phyloP scores from a whole-genome alignment of 2,113 vertebrate species.

The Myiozetetes cayanensis region DNA sequence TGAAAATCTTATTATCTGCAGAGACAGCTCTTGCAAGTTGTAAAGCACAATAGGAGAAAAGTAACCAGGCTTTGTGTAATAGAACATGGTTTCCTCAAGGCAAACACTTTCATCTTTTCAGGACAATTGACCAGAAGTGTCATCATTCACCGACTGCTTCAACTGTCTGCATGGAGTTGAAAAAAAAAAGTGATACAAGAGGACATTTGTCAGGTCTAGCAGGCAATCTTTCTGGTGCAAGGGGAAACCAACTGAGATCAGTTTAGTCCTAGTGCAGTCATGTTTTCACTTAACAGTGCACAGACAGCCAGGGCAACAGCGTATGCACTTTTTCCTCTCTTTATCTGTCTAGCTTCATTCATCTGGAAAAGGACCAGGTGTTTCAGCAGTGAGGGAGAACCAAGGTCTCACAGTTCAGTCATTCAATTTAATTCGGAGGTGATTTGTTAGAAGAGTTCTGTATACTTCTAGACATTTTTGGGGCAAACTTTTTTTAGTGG shows the following conservation, averaged over 20 bases:
- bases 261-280: not conserved
- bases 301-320: not conserved
- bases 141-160: not conserved
- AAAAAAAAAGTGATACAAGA: not conserved
- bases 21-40: not conserved
- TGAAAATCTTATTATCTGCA: not conserved
- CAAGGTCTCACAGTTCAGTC: not conserved
- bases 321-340: not conserved
- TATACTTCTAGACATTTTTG: not conserved
- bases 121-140: conserved; percentile 6
- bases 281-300: not conserved
- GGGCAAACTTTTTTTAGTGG: not conserved
- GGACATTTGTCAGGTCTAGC: not conserved
- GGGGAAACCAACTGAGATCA: not conserved
- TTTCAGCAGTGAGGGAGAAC: not conserved
- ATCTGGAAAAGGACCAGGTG: not conserved
- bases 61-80: not conserved
- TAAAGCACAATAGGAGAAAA: not conserved
- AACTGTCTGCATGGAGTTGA: not conserved
- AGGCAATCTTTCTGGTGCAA: not conserved
- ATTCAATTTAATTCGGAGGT: not conserved
- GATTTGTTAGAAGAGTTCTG: not conserved
- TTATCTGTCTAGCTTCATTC: not conserved
- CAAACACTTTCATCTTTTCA: conserved; percentile 13
- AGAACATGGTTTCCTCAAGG: conserved; percentile 17